Evolutionary conservation across 1,140 invertebrate genomes (phyloP).

Genomic region (Trinorchestia longiramus): DNA sequence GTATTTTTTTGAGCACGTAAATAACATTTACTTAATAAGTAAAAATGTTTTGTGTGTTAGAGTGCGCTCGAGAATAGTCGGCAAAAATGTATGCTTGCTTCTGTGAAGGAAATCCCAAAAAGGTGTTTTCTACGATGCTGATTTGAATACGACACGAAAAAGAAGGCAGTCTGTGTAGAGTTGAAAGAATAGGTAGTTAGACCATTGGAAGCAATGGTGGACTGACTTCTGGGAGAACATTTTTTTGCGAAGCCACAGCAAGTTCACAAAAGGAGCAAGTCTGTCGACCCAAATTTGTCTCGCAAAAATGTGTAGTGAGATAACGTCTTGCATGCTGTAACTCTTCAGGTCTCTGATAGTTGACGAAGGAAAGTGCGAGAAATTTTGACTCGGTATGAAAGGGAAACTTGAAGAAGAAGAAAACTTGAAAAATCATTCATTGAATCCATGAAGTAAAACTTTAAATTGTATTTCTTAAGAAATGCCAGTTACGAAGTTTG

Average conservation of each 20-base stretch:
- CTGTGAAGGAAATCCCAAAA: background rate
- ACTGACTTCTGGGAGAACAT: background rate
- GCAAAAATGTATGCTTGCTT: background rate
- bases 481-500: background rate
- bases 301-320: background rate
- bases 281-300: background rate
- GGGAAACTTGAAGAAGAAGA: background rate
- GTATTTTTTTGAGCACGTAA: background rate
- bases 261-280: background rate
- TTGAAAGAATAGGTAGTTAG: background rate
- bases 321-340: background rate
- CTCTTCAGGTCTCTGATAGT: background rate
- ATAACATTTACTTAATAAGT: background rate
- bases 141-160: background rate
- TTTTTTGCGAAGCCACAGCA: too few species aligned
- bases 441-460: background rate
- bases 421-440: background rate
- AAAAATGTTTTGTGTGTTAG: background rate
- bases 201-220: background rate
- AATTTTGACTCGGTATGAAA: background rate
- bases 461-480: background rate
- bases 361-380: background rate
- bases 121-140: background rate
- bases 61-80: background rate
- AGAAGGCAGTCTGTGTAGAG: background rate